These are phyloP conservation scores for Latrodectus elegans DNA, from an alignment of 2,888 invertebrate species.

Conservation along the genomic window DNA sequence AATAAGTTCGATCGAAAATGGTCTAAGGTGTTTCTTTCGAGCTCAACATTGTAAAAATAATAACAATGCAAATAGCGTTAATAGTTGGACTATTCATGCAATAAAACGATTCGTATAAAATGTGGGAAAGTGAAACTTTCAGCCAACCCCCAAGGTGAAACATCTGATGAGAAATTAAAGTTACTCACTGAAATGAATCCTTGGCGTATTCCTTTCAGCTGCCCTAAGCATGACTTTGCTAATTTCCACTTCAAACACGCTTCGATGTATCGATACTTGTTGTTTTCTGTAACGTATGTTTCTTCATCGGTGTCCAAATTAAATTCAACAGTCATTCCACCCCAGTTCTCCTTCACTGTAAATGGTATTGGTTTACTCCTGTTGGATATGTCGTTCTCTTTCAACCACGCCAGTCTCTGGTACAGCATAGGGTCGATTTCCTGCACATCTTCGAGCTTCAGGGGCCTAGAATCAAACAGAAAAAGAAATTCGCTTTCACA, in stretches of 20 bases:
- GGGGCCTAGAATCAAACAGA: background rate
- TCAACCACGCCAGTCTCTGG: conserved; percentile 31
- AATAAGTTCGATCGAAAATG: too few species aligned
- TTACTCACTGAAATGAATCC: conserved; percentile 39
- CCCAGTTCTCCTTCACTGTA: conserved; percentile 10
- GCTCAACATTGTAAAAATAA: too few species aligned
- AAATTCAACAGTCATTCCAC: background rate
- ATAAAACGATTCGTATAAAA: too few species aligned
- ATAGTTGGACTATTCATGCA: too few species aligned
- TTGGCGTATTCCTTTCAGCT: conserved; percentile 30
- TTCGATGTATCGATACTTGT: conserved; percentile 37
- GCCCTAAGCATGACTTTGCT: conserved; percentile 9
- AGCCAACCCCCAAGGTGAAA: too few species aligned
- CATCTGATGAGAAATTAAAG: background rate
- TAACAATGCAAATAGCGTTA: too few species aligned
- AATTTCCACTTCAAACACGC: conserved; percentile 28
- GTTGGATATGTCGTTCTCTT: conserved; percentile 9
- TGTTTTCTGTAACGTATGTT: conserved; percentile 38
- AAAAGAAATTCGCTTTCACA: background rate
- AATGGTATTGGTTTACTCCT: conserved; percentile 3
- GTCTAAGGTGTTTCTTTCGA: too few species aligned
- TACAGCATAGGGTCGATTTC: conserved; percentile 33
- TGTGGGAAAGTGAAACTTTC: too few species aligned
- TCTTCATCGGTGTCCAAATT: conserved; percentile 10
- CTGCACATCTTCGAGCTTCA: conserved; percentile 15